Evolutionary conservation across 1,140 invertebrate species (phyloP), one percentile per base, ranked within the genome.

Genomic region (Hormaphis cornu): DNA sequence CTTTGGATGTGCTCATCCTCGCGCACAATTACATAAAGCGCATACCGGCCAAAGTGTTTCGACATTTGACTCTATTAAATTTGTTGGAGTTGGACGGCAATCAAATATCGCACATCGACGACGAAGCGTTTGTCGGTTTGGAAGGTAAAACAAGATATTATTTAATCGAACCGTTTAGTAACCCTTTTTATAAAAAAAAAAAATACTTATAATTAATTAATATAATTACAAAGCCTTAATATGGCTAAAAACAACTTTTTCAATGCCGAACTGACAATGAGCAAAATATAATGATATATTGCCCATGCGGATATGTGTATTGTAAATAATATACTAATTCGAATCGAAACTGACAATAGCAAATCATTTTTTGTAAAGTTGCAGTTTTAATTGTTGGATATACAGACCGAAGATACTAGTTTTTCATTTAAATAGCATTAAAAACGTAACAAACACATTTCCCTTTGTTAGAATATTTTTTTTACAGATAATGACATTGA

Each of bases 1-100:
- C 83, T 76, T 81, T 94, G 72, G 90, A 92, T 78, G 89, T 87
- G 0, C 80, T 94, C 69, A 89, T 87, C 59, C 79, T 94, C 76
- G 89, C 89, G 8, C 89, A 93, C 76, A 94, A 94, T 79, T 84
- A 86, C 74, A 79, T 94, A 70, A 84, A 81, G 59, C 84, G 85
- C 73, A 84, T 93, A 59, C 89, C 89, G 33, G 83, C 85, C 9
- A 83, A 86, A 73, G 90, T 90, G 35, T 93, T 93, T 78, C 85
- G 85, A 4, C 87, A 90, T 77, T 80, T 94, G 71, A 84, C 80
- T 24, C 82, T 87, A 74, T 81, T 93, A 37, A 93, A 90, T 78
- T 91, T 89, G 10, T 80, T 94, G 74, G 90, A 92, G 79, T 79
- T 94, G 69, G 90, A 93, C 74, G 89, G 89, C 50, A 94, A 94